Evolutionary conservation across 2,888 invertebrate species (phyloP), one percentile per base, ranked within the genome.

Genomic region (Sabatieria punctata): DNA sequence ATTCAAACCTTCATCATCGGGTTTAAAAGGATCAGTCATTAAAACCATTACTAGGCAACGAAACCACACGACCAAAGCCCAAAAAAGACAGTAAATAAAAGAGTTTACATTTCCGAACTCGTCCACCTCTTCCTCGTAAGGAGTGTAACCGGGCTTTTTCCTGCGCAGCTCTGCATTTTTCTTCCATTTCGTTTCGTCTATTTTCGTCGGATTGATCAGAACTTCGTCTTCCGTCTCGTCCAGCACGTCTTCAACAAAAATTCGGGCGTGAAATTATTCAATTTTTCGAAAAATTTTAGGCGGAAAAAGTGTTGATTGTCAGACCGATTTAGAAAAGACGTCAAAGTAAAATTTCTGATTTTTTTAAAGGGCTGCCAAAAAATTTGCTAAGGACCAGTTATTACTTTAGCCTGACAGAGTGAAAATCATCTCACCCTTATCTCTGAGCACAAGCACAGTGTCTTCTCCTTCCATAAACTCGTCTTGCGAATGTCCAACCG

Each of bases 371-470:
- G 15, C 15, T 30, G 30, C 8, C 30, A 30, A 30, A 30, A 11
- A 30, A 30, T 30, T 4, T 22, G 27, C 6, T 21, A 27, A 21
- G 23, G 43, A 37, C 30, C 26, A 22, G n/a, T n/a, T n/a, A n/a
- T n/a, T n/a, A n/a, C n/a, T n/a, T 44, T 45, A 19, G 22, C 18
- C 11, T 44, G 45, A 43, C n/a, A 13, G 11, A 4, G 15, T 19
- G 6, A n/a, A n/a, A n/a, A n/a, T n/a, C 19, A 38, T 33, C 49
- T 41, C 51, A 70, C 78, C 82, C 67, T 82, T 78, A 71, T 97
- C 97, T 63, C 91, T 84, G 44, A 99, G 72, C 1, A 95, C 97
- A 54, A 97, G 73, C 57, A 97, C 79, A 21, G 88, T 77, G 38
- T 79, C 78, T 57, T 77, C 56, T 52, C 61, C 64, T 25, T 54